Percentiles rank a stretch among this genome's conserved stretches.
These are phyloP conservation scores for Rhynchonycteris naso DNA, from an alignment of 2,797 vertebrate genomes.

Conservation along the genomic window DNA sequence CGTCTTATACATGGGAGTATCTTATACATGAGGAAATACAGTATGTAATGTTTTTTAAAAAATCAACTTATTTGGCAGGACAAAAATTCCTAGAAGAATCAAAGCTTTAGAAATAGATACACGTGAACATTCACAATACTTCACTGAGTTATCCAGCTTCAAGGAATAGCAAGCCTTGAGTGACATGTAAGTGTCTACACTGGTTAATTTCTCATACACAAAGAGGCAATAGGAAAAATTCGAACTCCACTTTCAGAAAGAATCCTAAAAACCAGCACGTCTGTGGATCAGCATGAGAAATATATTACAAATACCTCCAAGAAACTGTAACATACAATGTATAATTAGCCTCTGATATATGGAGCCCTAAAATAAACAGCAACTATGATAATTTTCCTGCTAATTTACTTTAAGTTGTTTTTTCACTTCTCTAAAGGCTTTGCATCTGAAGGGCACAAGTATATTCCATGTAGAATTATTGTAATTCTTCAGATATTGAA, in stretches of 20 bases:
- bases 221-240: constrained; percentile 58
- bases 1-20: too few species aligned
- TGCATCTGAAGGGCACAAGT: constrained; percentile 77
- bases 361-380: constrained; percentile 74
- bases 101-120: neutral
- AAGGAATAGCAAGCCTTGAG: neutral
- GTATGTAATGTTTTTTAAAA: neutral
- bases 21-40: too few species aligned
- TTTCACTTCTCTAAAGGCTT: constrained; percentile 77
- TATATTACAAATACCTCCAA: constrained; percentile 70
- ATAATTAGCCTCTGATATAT: constrained; percentile 77
- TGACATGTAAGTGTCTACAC: neutral
- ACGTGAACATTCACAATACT: neutral
- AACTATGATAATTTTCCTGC: constrained; percentile 75
- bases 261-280: constrained; percentile 48
- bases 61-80: neutral
- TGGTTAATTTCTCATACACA: constrained; percentile 45
- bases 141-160: neutral
- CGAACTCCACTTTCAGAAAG: constrained; percentile 62
- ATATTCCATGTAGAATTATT: constrained; percentile 79
- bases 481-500: constrained; percentile 83
- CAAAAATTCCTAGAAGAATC: neutral
- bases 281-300: constrained; percentile 65
- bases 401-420: constrained; percentile 80
- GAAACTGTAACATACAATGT: constrained; percentile 73